Conservation (phyloP, 2,797 vertebrate species). For the Anolis apletophallus region DNA sequence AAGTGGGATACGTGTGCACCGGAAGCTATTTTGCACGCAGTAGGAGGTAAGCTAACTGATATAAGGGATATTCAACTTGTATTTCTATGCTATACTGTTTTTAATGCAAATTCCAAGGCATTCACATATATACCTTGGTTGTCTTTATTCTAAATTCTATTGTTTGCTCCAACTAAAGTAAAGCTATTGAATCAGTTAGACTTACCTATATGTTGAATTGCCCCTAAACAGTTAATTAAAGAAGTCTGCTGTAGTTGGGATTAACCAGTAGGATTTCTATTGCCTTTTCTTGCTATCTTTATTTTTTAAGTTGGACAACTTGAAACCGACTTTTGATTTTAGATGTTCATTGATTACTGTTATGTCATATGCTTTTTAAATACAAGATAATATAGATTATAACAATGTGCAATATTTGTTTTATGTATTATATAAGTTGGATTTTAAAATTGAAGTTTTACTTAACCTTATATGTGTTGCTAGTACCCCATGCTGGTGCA, state of each 20-base stretch:
- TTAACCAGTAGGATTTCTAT: no score
- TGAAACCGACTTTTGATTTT: background rate
- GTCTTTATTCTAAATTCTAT: background rate
- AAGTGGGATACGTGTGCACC: slow-evolving; percentile 98
- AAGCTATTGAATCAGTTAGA: no score
- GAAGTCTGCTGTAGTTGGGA: no score
- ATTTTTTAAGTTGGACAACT: background rate
- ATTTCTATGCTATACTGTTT: background rate
- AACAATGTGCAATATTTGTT: background rate
- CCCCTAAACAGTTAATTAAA: no score
- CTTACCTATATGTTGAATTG: no score
- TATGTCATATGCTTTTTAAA: background rate
- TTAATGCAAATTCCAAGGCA: background rate
- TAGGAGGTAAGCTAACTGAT: slow-evolving; percentile 85
- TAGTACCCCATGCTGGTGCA: no score
- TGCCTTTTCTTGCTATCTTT: background rate
- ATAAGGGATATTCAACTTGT: background rate
- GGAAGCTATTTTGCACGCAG: slow-evolving; percentile 92
- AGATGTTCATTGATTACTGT: background rate
- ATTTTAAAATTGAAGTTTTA: background rate
- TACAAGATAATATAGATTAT: background rate
- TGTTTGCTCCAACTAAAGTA: no score
- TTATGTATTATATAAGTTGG: no score
- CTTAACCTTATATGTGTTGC: background rate
- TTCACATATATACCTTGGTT: background rate